phyloP scores from a whole-genome alignment of 2,797 vertebrate genomes.

The Pteropus rufus region DNA sequence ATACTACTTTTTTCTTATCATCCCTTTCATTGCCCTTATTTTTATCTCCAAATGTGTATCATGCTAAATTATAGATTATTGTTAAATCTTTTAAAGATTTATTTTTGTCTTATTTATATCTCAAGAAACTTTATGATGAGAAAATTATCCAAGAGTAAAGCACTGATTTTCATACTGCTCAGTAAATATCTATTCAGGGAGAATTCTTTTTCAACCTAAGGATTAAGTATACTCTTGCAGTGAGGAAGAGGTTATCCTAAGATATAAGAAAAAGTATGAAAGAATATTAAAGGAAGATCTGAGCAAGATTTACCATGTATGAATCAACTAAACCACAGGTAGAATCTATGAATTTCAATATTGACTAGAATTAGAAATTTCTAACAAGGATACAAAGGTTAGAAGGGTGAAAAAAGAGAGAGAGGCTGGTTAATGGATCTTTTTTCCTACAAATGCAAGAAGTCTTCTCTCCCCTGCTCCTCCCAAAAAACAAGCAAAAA shows the following conservation, averaged over 20 bases:
- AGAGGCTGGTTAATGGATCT: neutral
- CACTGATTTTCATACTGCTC: conserved; percentile 42
- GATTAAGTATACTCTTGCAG: conserved; percentile 40
- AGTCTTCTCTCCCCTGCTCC: neutral
- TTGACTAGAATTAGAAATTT: conserved; percentile 5
- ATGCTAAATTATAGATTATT: conserved; percentile 44
- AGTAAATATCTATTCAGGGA: conserved; percentile 47
- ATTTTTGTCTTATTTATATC: conserved; percentile 18
- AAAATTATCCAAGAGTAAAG: conserved; percentile 55
- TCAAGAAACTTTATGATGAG: conserved; percentile 38
- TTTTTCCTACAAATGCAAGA: conserved; percentile 20
- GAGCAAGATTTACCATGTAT: conserved; percentile 34
- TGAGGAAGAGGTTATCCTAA: conserved; percentile 14
- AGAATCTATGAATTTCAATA: conserved; percentile 46
- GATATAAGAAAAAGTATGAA: neutral
- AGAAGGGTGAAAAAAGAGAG: conserved; percentile 6
- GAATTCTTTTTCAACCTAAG: conserved; percentile 31
- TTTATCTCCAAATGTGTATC: neutral
- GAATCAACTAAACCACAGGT: neutral
- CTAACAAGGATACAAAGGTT: neutral
- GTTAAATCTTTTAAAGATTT: conserved; percentile 51
- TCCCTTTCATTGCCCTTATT: neutral
- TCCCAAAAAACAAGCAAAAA: neutral
- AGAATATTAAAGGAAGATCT: conserved; percentile 38
- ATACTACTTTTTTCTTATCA: neutral